phyloP scores from a whole-genome alignment of 53 echinoderm and acorn worm genomes.

The Zoroaster sp. region DNA sequence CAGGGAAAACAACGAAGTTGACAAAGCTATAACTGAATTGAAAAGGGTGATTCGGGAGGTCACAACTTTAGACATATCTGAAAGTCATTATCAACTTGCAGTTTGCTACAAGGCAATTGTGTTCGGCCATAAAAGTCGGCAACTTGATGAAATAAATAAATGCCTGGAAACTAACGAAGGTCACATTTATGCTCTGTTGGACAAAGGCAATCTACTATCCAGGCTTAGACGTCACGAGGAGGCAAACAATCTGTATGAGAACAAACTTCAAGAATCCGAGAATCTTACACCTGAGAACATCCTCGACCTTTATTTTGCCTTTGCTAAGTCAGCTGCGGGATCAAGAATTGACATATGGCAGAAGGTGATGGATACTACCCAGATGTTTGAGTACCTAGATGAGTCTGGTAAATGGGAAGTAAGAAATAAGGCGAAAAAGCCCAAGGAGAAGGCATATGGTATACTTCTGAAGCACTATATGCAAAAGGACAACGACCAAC shows the following conservation, averaged over 20 bases:
- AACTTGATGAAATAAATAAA: not conserved
- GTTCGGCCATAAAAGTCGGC: not conserved
- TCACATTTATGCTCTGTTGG: not conserved
- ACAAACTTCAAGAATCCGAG: not conserved
- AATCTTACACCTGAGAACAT: not conserved
- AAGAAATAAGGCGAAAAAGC: not conserved
- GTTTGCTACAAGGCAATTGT: not conserved
- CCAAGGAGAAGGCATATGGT: not conserved
- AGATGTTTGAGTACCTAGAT: not conserved
- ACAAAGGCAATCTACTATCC: not conserved
- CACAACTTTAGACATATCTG: not conserved
- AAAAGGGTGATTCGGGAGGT: not conserved
- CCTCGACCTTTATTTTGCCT: not conserved
- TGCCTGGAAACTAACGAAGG: not conserved
- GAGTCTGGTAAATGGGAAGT: not conserved
- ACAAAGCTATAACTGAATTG: not conserved
- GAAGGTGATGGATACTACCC: not conserved
- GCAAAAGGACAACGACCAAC: not conserved
- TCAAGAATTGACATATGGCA: not conserved
- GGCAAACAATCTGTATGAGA: not conserved
- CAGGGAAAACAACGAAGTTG: not conserved
- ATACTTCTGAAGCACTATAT: not conserved
- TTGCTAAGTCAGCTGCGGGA: not conserved
- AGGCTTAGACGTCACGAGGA: not conserved
- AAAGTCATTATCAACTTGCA: not conserved